Percentiles rank a stretch among this genome's conserved stretches.
Evolutionary conservation across 2,888 invertebrate genomes (phyloP).

Genomic region (Zele albiditarsus): DNA sequence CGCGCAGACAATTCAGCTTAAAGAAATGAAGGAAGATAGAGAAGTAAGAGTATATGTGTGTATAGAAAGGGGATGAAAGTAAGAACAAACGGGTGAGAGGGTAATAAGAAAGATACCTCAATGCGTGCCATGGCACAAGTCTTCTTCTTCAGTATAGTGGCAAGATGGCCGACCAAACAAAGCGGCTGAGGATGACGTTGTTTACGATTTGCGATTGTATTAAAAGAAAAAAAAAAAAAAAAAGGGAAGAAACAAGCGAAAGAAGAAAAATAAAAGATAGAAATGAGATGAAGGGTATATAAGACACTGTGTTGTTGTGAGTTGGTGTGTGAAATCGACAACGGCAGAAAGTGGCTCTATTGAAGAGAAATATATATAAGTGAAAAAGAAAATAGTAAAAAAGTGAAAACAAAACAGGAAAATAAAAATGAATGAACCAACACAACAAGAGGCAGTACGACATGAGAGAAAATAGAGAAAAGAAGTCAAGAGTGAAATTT

Average conservation of each 20-base stretch:
- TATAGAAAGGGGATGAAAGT: background rate
- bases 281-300: background rate
- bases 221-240: constrained; percentile 53
- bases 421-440: background rate
- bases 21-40: background rate
- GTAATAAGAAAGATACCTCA: constrained; percentile 31
- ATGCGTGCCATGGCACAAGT: constrained; percentile 21
- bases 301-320: background rate
- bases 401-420: constrained; percentile 14
- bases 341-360: constrained; percentile 13
- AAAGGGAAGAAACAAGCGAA: constrained; percentile 29
- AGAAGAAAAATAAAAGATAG: background rate
- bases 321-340: constrained; percentile 4
- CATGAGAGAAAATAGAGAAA: constrained; percentile 22
- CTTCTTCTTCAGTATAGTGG: constrained; percentile 22
- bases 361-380: background rate
- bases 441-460: constrained; percentile 25
- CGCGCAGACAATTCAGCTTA: background rate
- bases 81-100: background rate
- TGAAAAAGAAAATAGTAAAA: background rate
- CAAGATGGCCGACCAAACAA: constrained; percentile 59
- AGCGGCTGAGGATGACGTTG: constrained; percentile 62
- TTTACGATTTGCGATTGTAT: constrained; percentile 64
- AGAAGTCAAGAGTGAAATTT: constrained; percentile 24
- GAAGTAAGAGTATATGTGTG: background rate